phyloP scores from a whole-genome alignment of 2,888 invertebrate species.

The Aquatica leii region DNA sequence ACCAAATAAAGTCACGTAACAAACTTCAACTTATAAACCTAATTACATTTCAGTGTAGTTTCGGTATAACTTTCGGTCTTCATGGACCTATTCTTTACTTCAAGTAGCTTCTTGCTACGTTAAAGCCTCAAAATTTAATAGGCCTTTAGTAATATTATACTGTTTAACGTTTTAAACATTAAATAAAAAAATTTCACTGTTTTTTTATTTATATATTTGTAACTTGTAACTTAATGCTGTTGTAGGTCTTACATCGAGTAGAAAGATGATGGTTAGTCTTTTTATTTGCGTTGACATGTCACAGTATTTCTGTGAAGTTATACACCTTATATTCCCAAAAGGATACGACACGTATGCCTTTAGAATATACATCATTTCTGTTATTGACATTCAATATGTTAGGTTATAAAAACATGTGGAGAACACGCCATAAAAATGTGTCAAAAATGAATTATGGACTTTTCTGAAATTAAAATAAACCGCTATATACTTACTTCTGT shows the following conservation, averaged over 20 bases:
- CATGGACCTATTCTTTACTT: slow-evolving; percentile 3
- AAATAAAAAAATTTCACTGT: too few species aligned
- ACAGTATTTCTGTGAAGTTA: slow-evolving; percentile 21
- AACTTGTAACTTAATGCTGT: too few species aligned
- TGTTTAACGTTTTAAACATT: background rate
- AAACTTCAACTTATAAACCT: slow-evolving; percentile 4
- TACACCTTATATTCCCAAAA: slow-evolving; percentile 26
- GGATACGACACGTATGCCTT: slow-evolving; percentile 22
- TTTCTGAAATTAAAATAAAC: slow-evolving; percentile 24
- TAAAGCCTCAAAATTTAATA: background rate
- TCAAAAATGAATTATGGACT: slow-evolving; percentile 26
- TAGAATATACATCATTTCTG: slow-evolving; percentile 27
- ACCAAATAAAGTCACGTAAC: slow-evolving; percentile 7
- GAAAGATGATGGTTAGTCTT: slow-evolving; percentile 3
- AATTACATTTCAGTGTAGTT: slow-evolving; percentile 11
- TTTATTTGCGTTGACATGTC: slow-evolving; percentile 21
- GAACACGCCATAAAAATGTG: slow-evolving; percentile 29
- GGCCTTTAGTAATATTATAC: background rate
- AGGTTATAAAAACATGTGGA: slow-evolving; percentile 26
- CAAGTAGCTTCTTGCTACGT: background rate
- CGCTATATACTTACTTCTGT: too few species aligned
- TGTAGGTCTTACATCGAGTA: background rate
- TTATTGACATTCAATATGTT: slow-evolving; percentile 31
- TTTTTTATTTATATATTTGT: too few species aligned
- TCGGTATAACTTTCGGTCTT: slow-evolving; percentile 6